Base-by-base conservation (phyloP, 2,113 vertebrate genomes). In the Ammodramus savannarum region DNA sequence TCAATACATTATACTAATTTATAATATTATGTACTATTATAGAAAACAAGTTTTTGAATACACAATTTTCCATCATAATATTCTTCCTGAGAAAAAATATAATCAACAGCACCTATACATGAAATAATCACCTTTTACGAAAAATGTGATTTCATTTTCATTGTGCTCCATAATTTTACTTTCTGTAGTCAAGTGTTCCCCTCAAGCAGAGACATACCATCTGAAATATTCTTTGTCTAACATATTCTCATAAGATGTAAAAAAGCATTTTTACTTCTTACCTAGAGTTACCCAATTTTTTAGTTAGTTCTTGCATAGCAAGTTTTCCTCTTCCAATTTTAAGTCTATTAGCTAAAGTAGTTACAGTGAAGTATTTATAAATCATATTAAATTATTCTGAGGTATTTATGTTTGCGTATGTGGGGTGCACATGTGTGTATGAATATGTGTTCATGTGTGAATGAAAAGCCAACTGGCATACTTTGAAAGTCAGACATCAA, bases 361-460 rank as follows among this genome's bases (percentile, higher is more conserved):
- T 18, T 29, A 38, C 4, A 34, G 5, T 38, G 18, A 80, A 66
- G 22, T 7, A 22, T 52, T 72, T 79, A 43, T 15, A 57, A 76
- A 83, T 76, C 23, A 32, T 20, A 57, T 32, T 65, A 80, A 44
- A 61, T 2, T 18, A 23, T 3, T 43, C 32, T 67, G 19, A 55
- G 20, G 13, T 7, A 44, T 39, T 82, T 86, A 11, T 68, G 5
- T 51, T 68, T 85, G n/a, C 6, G 19, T 36, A 48, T 68, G 16
- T 38, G 14, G 5, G 22, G 13, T 38, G 3, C 1, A 0, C 19
- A 39, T 27, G 17, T 32, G 11, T 57, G 22, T 0, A 1, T 25
- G 27, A 27, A 31, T 51, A 20, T 9, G 17, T 48, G 39, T 20
- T 16, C 11, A 14, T 9, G 32, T 73, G 16, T 66, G 57, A 78